phyloP scores from a whole-genome alignment of 1,140 invertebrate genomes.

The Zelostemma sp. region DNA sequence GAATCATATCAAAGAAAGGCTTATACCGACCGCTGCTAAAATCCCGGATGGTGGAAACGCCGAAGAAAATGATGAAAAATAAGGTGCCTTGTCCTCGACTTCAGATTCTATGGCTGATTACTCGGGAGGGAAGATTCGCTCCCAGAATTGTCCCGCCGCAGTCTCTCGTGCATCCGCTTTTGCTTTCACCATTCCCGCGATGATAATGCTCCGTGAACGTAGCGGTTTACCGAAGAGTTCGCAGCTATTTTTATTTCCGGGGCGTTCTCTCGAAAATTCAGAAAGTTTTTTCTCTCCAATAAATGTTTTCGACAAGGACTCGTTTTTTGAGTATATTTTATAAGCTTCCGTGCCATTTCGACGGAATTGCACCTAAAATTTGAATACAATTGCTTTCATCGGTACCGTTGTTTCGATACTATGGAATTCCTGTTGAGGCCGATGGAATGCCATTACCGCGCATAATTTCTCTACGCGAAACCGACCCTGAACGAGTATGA shows the following conservation, averaged over 20 bases:
- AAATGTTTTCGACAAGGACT: too few species aligned
- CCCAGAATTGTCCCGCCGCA: constrained; percentile 50
- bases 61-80: constrained; percentile 43
- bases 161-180: constrained; percentile 51
- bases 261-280: not conserved
- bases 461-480: not conserved
- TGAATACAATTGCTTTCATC: too few species aligned
- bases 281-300: too few species aligned
- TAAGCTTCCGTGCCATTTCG: too few species aligned
- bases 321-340: too few species aligned
- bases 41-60: constrained; percentile 30
- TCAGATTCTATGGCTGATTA: constrained; percentile 46
- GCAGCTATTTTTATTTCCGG: constrained; percentile 25
- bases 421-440: too few species aligned
- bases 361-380: too few species aligned
- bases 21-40: constrained; percentile 7
- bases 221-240: constrained; percentile 25
- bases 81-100: constrained; percentile 26
- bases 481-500: not conserved
- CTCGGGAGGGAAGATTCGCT: constrained; percentile 37
- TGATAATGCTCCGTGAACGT: constrained; percentile 39
- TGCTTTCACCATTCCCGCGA: constrained; percentile 57
- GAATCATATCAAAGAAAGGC: constrained; percentile 26
- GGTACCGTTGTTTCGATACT: too few species aligned
- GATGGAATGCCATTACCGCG: too few species aligned